Evolutionary conservation across 2,113 vertebrate genomes (phyloP).

Genomic region (zebrafish (Danio rerio)): GRCz12tu NC_133190.1:26956001-26956500

Average conservation of each 20-base stretch:
- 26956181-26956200: background rate
- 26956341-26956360: constrained; percentile 49
- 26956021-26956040: background rate
- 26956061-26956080: constrained; percentile 39
- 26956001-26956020: constrained; percentile 24
- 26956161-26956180: constrained; percentile 31
- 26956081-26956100: constrained; percentile 23
- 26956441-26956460: constrained; percentile 44
- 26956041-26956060: constrained; percentile 28
- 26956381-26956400: constrained; percentile 57
- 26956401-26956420: constrained; percentile 37
- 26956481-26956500: constrained; percentile 18
- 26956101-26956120: constrained; percentile 47
- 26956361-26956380: constrained; percentile 26
- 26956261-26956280: constrained; percentile 51
- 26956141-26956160: constrained; percentile 25
- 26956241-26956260: constrained; percentile 58
- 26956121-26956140: background rate
- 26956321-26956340: constrained; percentile 60
- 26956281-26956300: constrained; percentile 19
- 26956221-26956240: constrained; percentile 53
- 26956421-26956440: constrained; percentile 31
- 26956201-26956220: constrained; percentile 25
- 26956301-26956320: constrained; percentile 54
- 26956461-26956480: constrained; percentile 22